Evolutionary conservation across 64 coral and sea anemone genomes (phyloP), one percentile per base, ranked within the genome.

Genomic region (Montipora foliosa): DNA sequence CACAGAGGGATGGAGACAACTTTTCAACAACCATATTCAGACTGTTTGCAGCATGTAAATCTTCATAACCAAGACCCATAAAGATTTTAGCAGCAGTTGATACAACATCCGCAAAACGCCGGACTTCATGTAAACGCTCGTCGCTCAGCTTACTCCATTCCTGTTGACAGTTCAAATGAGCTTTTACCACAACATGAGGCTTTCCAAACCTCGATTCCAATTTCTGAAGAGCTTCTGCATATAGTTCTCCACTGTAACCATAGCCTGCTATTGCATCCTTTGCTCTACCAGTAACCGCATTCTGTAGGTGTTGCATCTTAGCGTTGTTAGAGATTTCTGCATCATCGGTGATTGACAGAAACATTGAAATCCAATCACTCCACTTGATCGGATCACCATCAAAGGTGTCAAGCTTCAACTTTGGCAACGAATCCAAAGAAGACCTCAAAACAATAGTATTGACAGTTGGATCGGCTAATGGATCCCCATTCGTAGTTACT

Each of bases 361-460:
- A 87, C 66, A 87, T 87, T 87, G 66, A 87, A 19, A 87, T 71
- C 83, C 64, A 87, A 68, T 87, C 83, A 68, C 59, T 47, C 83
- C 66, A 87, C 44, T 53, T 6, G 62, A 71, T 86, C 37, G 83
- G 83, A 86, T 86, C 83, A 5, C 83, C 24, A 86, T 68, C 45
- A 49, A 72, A 87, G 37, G 60, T 66, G 15, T 68, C 29, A 45
- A 87, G 60, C 57, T 51, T 87, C 64, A 84, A 62, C 55, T 84
- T 84, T 60, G 58, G 55, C n/a, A 84, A 64, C 16, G 51, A 8
- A 4, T 84, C 78, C 47, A 37, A 66, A 25, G n/a, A 84, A 4
- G 81, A 29, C 29, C 29, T 29, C 29, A 29, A 29, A 29, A 29
- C 29, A 29, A 29, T 29, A 29, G 29, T 29, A 29, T 29, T 29